Conservation (phyloP, 2,113 vertebrate species). For the Phyllostomus hastatus region DNA sequence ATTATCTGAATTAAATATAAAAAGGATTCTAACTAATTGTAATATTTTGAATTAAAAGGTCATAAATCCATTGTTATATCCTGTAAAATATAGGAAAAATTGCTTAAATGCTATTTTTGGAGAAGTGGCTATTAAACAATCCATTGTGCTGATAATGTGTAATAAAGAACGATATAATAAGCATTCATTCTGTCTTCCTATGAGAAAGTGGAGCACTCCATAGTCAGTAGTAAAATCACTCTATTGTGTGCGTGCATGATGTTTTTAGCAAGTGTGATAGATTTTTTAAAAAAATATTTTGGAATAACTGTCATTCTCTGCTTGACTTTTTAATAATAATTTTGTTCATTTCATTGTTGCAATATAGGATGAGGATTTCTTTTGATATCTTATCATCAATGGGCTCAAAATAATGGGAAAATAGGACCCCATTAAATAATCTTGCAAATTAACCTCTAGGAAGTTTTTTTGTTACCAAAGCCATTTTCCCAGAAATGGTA, state of each 20-base stretch:
- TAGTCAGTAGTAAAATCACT: neutral
- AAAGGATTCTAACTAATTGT: neutral
- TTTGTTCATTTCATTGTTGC: neutral
- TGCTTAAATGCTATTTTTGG: neutral
- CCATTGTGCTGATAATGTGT: neutral
- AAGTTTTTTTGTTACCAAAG: neutral
- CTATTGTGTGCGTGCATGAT: neutral
- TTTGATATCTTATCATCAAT: neutral
- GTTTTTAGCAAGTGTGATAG: neutral
- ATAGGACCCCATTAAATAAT: neutral
- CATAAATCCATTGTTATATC: neutral
- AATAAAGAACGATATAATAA: neutral
- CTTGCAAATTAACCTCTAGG: neutral
- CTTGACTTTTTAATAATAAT: neutral
- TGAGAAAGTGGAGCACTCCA: neutral
- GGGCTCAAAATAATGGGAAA: neutral
- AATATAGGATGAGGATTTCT: neutral
- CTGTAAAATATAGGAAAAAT: neutral
- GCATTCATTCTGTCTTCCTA: neutral
- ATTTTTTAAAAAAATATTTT: neutral
- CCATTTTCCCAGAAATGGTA: conserved; percentile 30
- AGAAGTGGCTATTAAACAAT: neutral
- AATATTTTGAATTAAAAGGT: neutral
- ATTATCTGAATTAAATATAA: neutral
- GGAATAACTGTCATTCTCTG: neutral